Base-by-base conservation (phyloP, 1,140 invertebrate genomes). In the Hylaeus volcanicus region DNA sequence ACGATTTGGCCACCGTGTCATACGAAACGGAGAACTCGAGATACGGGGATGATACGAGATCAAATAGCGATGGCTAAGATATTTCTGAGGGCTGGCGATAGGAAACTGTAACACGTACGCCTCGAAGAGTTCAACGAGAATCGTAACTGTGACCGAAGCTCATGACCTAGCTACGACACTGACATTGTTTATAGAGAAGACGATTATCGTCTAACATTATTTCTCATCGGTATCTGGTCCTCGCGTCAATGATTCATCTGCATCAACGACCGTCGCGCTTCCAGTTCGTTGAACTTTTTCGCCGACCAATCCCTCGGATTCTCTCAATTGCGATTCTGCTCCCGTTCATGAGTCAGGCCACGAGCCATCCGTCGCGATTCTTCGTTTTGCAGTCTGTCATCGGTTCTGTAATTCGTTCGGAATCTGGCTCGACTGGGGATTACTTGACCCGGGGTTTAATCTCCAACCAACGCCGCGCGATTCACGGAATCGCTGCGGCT, bases 1-100 rank as follows among this genome's bases (percentile, higher is more conserved):
- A 86, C 61, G 80, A 81, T 77, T 79, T 84, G 86, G 84, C 79
- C 77, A 77, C 75, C 79, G 84, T 72, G 88, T 89, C 81, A 84
- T 86, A 77, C 78, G 85, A 74, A 74, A 55, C 75, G 56, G 74
- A 39, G 71, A 85, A 85, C 74, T 63, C 56, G 65, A 73, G 74
- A 58, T 55, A 9, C 45, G 1, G 48, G 48, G 60, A 58, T 26
- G 68, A 37, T 5, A 74, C 68, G 61, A 64, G 15, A 83, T 84
- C 41, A 60, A 48, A 76, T 74, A 26, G 26, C 26, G 26, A 26
- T 26, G 26, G 26, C 26, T 26, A 26, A 26, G 26, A 26, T 26
- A 26, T 26, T 26, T 26, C 26, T 0, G 26, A 26, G 26, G 26
- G 26, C 26, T 26, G 26, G 26, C 26, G 26, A 26, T 26, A 26